Base-by-base conservation (phyloP, 2,113 vertebrate genomes). In the Epinephelus fuscoguttatus region DNA sequence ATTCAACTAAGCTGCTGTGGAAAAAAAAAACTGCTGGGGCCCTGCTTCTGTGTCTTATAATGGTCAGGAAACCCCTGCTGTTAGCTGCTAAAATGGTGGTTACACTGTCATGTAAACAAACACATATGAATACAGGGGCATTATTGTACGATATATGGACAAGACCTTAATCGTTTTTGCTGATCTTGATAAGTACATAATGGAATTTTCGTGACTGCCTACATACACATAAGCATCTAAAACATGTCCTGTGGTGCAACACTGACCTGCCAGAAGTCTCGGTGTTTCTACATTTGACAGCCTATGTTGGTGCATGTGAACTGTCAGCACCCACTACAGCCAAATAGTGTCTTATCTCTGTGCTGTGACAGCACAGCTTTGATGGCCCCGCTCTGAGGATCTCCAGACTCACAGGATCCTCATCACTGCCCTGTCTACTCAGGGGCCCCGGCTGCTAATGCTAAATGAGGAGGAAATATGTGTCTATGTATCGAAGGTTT, bases 281-380 rank as follows among this genome's bases (percentile, higher is more conserved):
- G 50, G 47, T 18, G 27, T 83, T 75, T 76, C 69, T 61, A 42
- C 70, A 47, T 88, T 78, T 73, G 75, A 83, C 78, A 75, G 57
- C 25, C 57, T 64, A 49, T 45, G 64, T 60, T 74, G 63, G 60
- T 81, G 50, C 55, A 82, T 88, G 88, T 78, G 85, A 90, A 77
- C 71, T 73, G 84, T 92, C 92, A 88, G 72, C 85, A 78, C 86
- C 90, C 91, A 94, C 93, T 95, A 59, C 67, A 94, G 91, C 91
- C 92, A 92, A 93, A 96, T 93, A 96, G 96, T 96, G 95, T 96
- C 96, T 95, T 96, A 94, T 94, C 67, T 82, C 0, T 60, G 91
- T 94, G 95, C 96, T 93, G 91, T 96, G 92, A 96, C 96, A 94
- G 52, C 81, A 88, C 84, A 90, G 89, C 96, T 96, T 95, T 96